Conservation (phyloP, 2,888 invertebrate genomes). For the Trichogramma evanescens region DNA sequence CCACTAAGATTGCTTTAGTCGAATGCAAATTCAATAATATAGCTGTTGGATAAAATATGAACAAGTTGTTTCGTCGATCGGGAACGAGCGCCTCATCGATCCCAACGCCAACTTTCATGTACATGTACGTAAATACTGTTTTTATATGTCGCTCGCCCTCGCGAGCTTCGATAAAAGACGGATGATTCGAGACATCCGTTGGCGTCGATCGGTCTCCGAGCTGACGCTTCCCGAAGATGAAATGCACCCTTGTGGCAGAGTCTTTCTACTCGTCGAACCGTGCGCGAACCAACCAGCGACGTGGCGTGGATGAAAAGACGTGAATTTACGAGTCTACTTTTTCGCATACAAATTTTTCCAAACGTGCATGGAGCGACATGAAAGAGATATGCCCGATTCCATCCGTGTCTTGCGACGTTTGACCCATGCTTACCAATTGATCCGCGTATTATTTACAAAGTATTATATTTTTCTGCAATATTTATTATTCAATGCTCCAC, state of each 20-base stretch:
- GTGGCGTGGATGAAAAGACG: conserved; percentile 27
- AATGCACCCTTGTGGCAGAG: conserved; percentile 43
- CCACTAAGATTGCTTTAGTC: too few relatives aligned
- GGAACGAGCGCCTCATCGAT: conserved; percentile 11
- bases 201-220: conserved; percentile 43
- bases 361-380: conserved; percentile 13
- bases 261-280: conserved; percentile 17
- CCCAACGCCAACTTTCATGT: background rate
- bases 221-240: conserved; percentile 45
- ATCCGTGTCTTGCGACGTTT: too few relatives aligned
- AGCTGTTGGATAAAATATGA: too few relatives aligned
- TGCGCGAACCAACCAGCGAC: conserved; percentile 17
- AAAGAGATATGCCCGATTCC: too few relatives aligned
- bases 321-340: conserved; percentile 38
- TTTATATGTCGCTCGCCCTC: background rate
- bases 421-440: too few relatives aligned
- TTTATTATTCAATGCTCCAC: too few relatives aligned
- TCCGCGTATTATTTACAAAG: too few relatives aligned
- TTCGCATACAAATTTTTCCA: conserved; percentile 35
- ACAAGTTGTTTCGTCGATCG: background rate
- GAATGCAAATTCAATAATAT: too few relatives aligned
- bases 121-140: background rate
- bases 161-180: conserved; percentile 42
- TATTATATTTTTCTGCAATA: too few relatives aligned
- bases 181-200: conserved; percentile 38